phyloP scores from a whole-genome alignment of 2,888 invertebrate genomes.

The Plusia festucae region DNA sequence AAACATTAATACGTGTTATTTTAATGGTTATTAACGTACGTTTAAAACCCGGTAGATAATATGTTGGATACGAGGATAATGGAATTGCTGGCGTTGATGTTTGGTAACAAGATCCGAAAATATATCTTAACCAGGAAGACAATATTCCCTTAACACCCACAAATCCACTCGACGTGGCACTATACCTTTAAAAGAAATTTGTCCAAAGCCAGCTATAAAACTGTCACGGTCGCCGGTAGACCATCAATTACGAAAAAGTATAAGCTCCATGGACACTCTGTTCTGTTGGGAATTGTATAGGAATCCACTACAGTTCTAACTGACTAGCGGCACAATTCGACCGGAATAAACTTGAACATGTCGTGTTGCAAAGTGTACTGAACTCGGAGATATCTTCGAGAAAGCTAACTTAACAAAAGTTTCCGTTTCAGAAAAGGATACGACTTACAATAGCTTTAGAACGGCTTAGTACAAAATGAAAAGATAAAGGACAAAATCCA shows the following conservation, averaged over 20 bases:
- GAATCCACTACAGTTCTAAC: slow-evolving; percentile 54
- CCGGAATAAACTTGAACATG: slow-evolving; percentile 48
- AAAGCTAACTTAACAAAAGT: slow-evolving; percentile 45
- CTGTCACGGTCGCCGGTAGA: slow-evolving; percentile 47
- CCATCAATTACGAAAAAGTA: slow-evolving; percentile 59
- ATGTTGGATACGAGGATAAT: not conserved
- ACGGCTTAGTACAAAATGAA: slow-evolving; percentile 36
- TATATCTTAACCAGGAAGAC: slow-evolving; percentile 19
- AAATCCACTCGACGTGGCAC: slow-evolving; percentile 28
- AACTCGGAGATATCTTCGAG: slow-evolving; percentile 42
- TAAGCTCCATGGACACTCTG: slow-evolving; percentile 56
- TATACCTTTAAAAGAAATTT: slow-evolving; percentile 46
- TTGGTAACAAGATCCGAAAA: not conserved
- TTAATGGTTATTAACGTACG: slow-evolving; percentile 30
- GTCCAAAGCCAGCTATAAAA: slow-evolving; percentile 57
- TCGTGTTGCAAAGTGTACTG: slow-evolving; percentile 35
- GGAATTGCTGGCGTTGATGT: not conserved
- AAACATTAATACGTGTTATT: slow-evolving; percentile 32
- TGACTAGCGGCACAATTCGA: slow-evolving; percentile 33
- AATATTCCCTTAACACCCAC: slow-evolving; percentile 36
- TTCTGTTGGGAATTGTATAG: slow-evolving; percentile 49
- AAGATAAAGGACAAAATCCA: slow-evolving; percentile 36
- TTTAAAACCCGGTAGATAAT: slow-evolving; percentile 7
- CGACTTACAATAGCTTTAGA: slow-evolving; percentile 32
- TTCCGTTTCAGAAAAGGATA: slow-evolving; percentile 31